Percentiles rank a stretch among this genome's conserved stretches.
Conservation (phyloP, 2,113 vertebrate genomes). For the Ochotona princeps region DNA sequence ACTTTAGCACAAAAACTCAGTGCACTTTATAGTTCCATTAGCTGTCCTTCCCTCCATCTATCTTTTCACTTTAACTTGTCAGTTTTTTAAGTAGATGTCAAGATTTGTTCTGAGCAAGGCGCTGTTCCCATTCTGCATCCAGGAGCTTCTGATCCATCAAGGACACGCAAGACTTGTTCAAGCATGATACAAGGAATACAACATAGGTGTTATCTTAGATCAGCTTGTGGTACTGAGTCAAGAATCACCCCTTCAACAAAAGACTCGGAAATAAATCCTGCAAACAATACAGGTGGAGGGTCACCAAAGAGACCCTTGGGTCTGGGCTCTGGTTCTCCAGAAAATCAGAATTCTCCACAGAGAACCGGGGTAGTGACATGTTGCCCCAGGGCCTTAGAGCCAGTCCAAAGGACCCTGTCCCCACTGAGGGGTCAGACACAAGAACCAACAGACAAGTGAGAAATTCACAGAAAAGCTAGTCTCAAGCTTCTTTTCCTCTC, state of each 20-base stretch:
- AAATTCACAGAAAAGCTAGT: background rate
- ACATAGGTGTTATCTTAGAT: background rate
- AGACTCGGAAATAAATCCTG: background rate
- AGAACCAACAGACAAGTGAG: background rate
- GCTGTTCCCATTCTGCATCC: background rate
- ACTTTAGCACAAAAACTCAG: background rate
- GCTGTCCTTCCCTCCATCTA: background rate
- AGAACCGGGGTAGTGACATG: background rate
- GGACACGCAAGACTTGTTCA: background rate
- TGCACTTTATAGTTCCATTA: background rate
- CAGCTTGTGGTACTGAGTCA: background rate
- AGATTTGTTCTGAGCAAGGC: background rate
- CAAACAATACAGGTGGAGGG: background rate
- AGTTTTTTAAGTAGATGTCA: background rate
- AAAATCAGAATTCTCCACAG: background rate
- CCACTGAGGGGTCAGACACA: background rate
- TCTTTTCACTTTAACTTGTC: background rate
- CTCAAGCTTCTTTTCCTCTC: background rate
- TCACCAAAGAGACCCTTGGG: background rate
- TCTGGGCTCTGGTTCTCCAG: background rate
- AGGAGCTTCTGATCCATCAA: background rate
- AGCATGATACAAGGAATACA: background rate
- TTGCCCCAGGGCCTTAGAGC: background rate
- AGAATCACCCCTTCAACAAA: background rate
- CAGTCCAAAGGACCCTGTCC: background rate